Evolutionary conservation across 1,140 invertebrate species (phyloP), one percentile per base, ranked within the genome.

Genomic region (Monochamus saltuarius): DNA sequence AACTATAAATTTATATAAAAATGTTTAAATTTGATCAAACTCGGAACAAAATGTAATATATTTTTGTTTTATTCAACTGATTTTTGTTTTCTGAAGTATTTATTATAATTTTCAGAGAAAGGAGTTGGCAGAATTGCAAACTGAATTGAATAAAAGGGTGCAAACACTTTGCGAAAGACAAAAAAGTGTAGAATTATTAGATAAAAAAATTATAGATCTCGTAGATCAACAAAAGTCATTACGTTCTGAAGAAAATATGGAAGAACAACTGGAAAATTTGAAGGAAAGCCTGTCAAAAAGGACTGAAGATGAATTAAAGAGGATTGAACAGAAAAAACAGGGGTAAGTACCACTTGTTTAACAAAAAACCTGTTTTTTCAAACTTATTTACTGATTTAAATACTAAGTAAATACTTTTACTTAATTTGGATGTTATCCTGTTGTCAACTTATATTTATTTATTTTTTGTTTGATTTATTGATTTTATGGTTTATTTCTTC

Each of bases 121-220:
- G 66, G 85, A 88, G 71, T 72, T 90, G 52, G 79, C 83, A 36
- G 80, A 82, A 29, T 70, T 90, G 29, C 87, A 89, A 69, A 76
- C 78, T 3, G 83, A 89, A 73, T 62, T 88, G 9, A 80, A 84
- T 66, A 81, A 74, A 9, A 81, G 86, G 49, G 82, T 86, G 22
- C 80, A 80, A 56, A 78, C 80, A 2, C 74, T 88, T n/a, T 82
- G 84, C 36, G 82, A 84, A 8, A 82, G 83, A 52, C 81, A 84
- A 52, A 80, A 78, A 36, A 84, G 83, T 68, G 79, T 88, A 8
- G 84, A 86, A 61, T 77, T 80, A 57, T 79, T 88, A 69, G 85
- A 87, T 62, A 80, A 82, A 7, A 84, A 86, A 71, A 73, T 89
- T 42, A 77, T 83, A 16, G 77, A 80, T 37, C 69, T 84, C 37